These are phyloP conservation scores for Echeneis naucrates DNA, from an alignment of 2,797 vertebrate species.

Conservation along the genomic window DNA sequence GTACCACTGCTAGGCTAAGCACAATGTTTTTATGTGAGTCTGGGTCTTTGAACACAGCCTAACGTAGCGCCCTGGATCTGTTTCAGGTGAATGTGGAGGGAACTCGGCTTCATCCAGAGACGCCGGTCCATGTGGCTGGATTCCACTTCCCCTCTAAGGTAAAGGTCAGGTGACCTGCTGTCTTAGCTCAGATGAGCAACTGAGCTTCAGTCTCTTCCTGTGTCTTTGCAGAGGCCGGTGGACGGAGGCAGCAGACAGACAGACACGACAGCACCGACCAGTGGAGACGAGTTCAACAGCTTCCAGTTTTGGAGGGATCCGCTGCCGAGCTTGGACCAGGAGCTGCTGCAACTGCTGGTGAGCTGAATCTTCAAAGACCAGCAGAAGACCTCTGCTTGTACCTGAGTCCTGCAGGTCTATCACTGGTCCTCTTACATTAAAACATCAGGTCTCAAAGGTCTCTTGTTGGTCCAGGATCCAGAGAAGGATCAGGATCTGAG, in stretches of 20 bases:
- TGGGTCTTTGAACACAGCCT: no score
- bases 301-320: constrained; percentile 93
- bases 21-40: no score
- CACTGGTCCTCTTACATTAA: no score
- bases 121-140: constrained; percentile 88
- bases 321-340: constrained; percentile 84
- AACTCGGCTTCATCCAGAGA: constrained; percentile 89
- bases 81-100: constrained; percentile 86
- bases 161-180: no score
- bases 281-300: constrained; percentile 82
- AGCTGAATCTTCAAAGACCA: constrained; percentile 53
- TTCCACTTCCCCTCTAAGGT: constrained; percentile 94
- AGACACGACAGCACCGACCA: accelerated
- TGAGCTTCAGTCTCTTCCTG: no score
- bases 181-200: no score
- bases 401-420: no score
- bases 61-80: no score
- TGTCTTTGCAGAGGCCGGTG: constrained; percentile 54
- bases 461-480: constrained; percentile 47
- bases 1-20: constrained; percentile 70
- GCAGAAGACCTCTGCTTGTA: no score
- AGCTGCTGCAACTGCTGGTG: constrained; percentile 89
- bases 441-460: no score
- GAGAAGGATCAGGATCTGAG: not conserved
- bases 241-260: constrained; percentile 1